These are phyloP conservation scores for Diceros bicornis DNA, from an alignment of 2,797 vertebrate species.

Conservation along the genomic window DNA sequence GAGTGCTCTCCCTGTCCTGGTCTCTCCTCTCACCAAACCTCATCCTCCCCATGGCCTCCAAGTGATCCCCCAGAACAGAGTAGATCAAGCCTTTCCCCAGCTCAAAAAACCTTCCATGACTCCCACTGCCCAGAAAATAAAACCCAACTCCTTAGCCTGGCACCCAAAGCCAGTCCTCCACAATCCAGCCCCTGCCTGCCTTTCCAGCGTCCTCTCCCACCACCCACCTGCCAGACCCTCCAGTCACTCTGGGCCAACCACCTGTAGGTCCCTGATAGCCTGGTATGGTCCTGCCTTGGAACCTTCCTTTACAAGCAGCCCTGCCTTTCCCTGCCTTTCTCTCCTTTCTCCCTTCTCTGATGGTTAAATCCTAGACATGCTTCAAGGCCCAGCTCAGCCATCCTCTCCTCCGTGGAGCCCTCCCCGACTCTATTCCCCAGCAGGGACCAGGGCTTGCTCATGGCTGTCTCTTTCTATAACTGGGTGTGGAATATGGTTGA, in stretches of 20 bases:
- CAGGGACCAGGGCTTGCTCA: neutral
- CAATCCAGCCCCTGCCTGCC: neutral
- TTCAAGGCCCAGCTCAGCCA: neutral
- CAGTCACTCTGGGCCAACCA: neutral
- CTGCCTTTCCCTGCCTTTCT: neutral
- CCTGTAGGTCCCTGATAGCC: neutral
- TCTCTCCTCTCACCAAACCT: neutral
- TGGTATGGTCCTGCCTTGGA: neutral
- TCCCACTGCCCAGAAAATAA: neutral
- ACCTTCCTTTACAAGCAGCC: neutral
- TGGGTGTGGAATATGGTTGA: neutral
- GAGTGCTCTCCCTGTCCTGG: neutral
- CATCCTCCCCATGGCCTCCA: neutral
- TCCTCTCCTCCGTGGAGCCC: slow-evolving; percentile 4
- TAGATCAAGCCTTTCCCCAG: neutral
- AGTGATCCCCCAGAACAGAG: neutral
- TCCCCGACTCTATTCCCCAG: neutral
- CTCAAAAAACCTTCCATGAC: neutral
- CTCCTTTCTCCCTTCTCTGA: neutral
- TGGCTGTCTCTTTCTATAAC: neutral
- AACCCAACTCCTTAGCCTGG: neutral
- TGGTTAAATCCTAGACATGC: neutral
- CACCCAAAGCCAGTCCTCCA: neutral
- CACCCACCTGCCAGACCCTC: neutral
- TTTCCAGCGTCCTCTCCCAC: neutral